phyloP scores from a whole-genome alignment of 1,140 invertebrate genomes.

The Chionoecetes opilio region DNA sequence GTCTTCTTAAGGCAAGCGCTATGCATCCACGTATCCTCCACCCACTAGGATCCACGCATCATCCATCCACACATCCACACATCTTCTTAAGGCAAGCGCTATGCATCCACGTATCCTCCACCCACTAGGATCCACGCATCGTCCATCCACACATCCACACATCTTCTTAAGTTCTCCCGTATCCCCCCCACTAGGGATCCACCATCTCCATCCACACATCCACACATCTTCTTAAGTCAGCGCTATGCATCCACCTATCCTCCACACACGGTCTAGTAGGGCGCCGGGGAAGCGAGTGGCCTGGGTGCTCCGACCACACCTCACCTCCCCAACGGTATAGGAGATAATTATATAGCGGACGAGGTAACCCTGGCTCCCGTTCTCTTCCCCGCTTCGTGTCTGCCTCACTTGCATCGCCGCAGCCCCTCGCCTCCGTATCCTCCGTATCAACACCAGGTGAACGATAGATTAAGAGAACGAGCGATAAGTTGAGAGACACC shows the following conservation, averaged over 20 bases:
- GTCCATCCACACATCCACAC: no score
- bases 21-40: no score
- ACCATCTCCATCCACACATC: no score
- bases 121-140: no score
- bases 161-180: no score
- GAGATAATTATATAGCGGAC: constrained; percentile 55
- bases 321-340: constrained; percentile 54
- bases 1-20: no score
- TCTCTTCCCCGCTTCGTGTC: not conserved
- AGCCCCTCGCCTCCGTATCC: not conserved
- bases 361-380: constrained; percentile 59
- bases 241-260: no score
- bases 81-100: no score
- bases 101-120: constrained; percentile 37
- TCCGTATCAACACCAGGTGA: not conserved
- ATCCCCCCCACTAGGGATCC: no score
- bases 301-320: not conserved
- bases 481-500: not conserved
- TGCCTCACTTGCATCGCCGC: constrained; percentile 47
- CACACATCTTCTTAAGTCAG: not conserved
- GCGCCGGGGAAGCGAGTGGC: not conserved
- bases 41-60: no score
- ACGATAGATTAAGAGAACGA: constrained; percentile 14
- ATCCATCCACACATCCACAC: no score
- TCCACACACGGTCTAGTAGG: not conserved